Evolutionary conservation across 2,797 vertebrate genomes (phyloP).

Genomic region (Chaetophractus vellerosus): DNA sequence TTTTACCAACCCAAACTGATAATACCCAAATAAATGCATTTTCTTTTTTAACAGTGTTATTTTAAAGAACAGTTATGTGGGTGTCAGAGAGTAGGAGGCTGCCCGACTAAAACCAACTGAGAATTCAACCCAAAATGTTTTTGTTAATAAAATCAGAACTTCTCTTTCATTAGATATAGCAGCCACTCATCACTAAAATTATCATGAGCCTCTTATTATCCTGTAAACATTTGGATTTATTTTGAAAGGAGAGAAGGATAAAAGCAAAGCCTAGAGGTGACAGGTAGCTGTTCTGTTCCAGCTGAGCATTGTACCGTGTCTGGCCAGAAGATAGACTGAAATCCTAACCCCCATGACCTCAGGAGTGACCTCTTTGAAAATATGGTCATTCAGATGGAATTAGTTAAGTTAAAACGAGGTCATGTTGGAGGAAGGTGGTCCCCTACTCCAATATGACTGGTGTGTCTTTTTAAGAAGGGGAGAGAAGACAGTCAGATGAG

Average conservation of each 20-base stretch:
- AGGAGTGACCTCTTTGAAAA: too few species aligned
- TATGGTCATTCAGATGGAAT: too few species aligned
- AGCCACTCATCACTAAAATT: conserved; percentile 6
- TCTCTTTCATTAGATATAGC: neutral
- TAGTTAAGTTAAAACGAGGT: too few species aligned
- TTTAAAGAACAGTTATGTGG: conserved; percentile 59
- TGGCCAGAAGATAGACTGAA: too few species aligned
- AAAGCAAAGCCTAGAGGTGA: neutral
- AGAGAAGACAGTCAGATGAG: too few species aligned
- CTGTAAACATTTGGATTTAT: neutral
- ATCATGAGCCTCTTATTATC: neutral
- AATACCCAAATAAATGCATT: conserved; percentile 6
- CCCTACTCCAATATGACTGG: too few species aligned
- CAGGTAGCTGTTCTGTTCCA: neutral
- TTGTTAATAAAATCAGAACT: conserved; percentile 49
- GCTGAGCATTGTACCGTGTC: neutral
- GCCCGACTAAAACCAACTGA: conserved; percentile 52
- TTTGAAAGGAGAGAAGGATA: neutral
- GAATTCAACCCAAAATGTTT: conserved; percentile 59
- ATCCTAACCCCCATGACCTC: too few species aligned
- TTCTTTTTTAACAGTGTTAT: conserved; percentile 56
- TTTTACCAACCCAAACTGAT: conserved; percentile 22
- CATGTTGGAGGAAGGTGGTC: too few species aligned
- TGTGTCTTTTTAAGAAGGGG: too few species aligned
- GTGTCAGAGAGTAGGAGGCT: conserved; percentile 54